Conservation (phyloP, 2,797 vertebrate genomes). For the Siniperca undulata region DNA sequence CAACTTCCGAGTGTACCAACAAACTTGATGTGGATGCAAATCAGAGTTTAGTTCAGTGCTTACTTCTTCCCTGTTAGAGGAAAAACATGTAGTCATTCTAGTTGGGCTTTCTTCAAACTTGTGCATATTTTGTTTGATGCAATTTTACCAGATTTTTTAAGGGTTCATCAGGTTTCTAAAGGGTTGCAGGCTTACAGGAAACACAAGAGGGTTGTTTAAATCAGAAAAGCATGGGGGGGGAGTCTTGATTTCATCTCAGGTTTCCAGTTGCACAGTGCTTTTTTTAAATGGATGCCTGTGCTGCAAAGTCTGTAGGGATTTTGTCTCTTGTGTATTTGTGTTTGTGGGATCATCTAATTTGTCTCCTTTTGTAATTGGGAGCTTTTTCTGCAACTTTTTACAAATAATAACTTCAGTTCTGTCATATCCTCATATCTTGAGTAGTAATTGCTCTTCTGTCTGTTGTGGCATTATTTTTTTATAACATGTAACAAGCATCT, state of each 20-base stretch:
- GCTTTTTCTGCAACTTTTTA: not conserved
- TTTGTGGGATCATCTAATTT: slow-evolving; percentile 10
- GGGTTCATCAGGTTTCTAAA: not conserved
- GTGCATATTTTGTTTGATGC: not conserved
- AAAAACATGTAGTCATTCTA: rapidly evolving
- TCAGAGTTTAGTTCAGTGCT: not conserved
- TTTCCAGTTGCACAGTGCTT: slow-evolving; percentile 4
- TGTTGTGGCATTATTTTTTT: not conserved
- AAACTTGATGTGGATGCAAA: not conserved
- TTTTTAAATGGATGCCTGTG: slow-evolving; percentile 29
- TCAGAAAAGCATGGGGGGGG: not conserved
- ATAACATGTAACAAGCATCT: not conserved
- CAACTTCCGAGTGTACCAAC: slow-evolving; percentile 7
- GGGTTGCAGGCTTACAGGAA: not conserved
- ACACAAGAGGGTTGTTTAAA: not conserved
- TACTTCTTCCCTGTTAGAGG: not conserved
- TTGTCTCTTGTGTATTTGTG: slow-evolving; percentile 21
- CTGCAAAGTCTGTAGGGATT: slow-evolving; percentile 1
- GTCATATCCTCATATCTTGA: not conserved
- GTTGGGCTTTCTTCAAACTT: not conserved
- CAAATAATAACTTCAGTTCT: not conserved
- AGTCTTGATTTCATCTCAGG: slow-evolving; percentile 3
- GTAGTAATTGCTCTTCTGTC: not conserved
- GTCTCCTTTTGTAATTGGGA: not conserved
- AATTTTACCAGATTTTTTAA: not conserved